A percentile compares a stretch with the other conserved stretches of the same genome.
Conservation (phyloP, 1,140 invertebrate genomes). For the Schmidtea mediterranea region DNA sequence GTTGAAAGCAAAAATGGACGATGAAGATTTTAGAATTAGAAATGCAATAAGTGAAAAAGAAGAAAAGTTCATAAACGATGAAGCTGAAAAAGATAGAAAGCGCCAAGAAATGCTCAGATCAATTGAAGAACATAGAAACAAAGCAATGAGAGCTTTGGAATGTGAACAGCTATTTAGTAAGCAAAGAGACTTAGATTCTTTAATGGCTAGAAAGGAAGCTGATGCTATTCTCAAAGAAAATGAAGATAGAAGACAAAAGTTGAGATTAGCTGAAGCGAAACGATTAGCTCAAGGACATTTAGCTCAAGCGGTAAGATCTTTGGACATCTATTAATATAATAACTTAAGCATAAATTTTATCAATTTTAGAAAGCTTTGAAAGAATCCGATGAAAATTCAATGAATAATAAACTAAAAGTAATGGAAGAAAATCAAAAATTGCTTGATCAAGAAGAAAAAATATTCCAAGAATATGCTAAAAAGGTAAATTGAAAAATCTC, state of each 20-base stretch:
- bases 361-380: background rate
- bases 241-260: background rate
- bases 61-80: conserved; percentile 15
- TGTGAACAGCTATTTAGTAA: background rate
- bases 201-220: background rate
- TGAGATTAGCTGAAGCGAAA: background rate
- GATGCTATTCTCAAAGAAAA: background rate
- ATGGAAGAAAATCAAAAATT: too few relatives aligned
- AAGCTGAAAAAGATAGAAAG: conserved; percentile 17
- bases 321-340: background rate
- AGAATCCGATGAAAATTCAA: background rate
- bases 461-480: too few relatives aligned
- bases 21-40: conserved; percentile 20
- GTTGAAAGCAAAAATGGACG: conserved; percentile 17
- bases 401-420: too few relatives aligned
- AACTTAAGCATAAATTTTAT: too few relatives aligned
- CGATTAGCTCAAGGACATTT: background rate
- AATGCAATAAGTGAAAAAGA: conserved; percentile 17
- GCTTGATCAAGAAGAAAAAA: too few relatives aligned
- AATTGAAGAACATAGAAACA: conserved; percentile 15
- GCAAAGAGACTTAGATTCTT: conserved; percentile 1
- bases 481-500: too few relatives aligned
- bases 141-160: conserved; percentile 12
- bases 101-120: conserved; percentile 11
- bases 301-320: too few relatives aligned